Evolutionary conservation across 2,113 vertebrate species (phyloP).

Genomic region (Elephas maximus): DNA sequence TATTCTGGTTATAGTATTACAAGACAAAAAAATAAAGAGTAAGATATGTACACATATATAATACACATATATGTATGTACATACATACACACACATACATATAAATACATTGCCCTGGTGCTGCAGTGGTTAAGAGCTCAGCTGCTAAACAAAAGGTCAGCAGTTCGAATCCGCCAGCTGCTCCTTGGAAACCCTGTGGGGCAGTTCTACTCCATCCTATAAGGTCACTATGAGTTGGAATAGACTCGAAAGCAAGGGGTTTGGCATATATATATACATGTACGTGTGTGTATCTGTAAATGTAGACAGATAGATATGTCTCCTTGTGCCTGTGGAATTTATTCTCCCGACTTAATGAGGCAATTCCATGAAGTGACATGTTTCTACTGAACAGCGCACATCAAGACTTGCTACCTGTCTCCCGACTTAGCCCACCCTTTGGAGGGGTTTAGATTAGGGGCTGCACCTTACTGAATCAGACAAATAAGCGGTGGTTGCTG

Average conservation of each 20-base stretch:
- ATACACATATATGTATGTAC: neutral
- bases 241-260: too few relatives aligned
- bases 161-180: too few relatives aligned
- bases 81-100: too few relatives aligned
- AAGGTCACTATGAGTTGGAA: too few relatives aligned
- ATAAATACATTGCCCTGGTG: neutral
- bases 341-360: conserved; percentile 34
- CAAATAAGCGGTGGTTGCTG: neutral
- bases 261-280: too few relatives aligned
- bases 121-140: too few relatives aligned
- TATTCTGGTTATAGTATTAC: neutral
- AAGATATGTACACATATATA: neutral
- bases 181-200: too few relatives aligned
- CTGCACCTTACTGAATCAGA: conserved; percentile 53
- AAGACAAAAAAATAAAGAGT: neutral
- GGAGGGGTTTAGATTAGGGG: conserved; percentile 62
- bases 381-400: neutral
- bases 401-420: neutral
- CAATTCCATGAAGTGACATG: neutral
- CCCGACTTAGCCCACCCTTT: conserved; percentile 72
- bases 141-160: too few relatives aligned
- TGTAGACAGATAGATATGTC: neutral
- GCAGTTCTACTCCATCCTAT: too few relatives aligned
- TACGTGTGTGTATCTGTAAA: neutral
- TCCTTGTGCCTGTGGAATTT: neutral